Conservation (phyloP, 2,888 invertebrate species). For the Drosophila sordidapex region DNA sequence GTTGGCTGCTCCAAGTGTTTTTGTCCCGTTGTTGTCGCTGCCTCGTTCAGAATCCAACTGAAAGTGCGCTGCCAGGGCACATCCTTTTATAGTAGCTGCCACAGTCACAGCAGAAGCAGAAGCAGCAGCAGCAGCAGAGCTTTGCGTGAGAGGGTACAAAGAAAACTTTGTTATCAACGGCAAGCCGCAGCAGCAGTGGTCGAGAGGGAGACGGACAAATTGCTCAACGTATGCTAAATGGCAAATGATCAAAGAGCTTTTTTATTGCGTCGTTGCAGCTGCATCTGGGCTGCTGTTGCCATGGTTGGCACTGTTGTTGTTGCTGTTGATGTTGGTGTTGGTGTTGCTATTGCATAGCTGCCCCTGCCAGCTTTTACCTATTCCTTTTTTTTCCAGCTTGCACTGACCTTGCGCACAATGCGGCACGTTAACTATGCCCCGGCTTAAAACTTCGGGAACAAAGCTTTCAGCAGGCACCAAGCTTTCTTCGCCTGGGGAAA, state of each 20-base stretch:
- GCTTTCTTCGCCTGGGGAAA: conserved; percentile 64
- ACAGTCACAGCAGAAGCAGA: conserved; percentile 18
- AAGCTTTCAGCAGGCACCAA: conserved; percentile 61
- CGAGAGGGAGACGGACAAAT: conserved; percentile 16
- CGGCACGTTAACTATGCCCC: conserved; percentile 60
- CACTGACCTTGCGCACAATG: conserved; percentile 80
- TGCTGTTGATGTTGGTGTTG: neutral
- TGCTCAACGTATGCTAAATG: conserved; percentile 47
- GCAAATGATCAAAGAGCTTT: conserved; percentile 70
- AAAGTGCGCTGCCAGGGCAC: conserved; percentile 61
- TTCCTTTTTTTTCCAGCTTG: conserved; percentile 61
- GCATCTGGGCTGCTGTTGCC: conserved; percentile 17
- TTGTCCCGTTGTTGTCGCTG: conserved; percentile 59
- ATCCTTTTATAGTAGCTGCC: conserved; percentile 71
- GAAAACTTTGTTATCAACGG: conserved; percentile 59
- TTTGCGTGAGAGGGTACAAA: conserved; percentile 48
- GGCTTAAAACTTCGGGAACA: conserved; percentile 77
- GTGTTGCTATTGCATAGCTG: conserved; percentile 1
- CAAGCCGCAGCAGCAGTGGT: conserved; percentile 20
- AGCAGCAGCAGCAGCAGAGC: conserved; percentile 36
- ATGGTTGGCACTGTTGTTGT: neutral
- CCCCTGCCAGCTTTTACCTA: conserved; percentile 62
- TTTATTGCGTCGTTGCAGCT: conserved; percentile 47
- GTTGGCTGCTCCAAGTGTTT: conserved; percentile 39
- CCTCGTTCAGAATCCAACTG: conserved; percentile 81